Base-by-base conservation (phyloP, 2,113 vertebrate genomes). In the Amphiprion percula region DNA sequence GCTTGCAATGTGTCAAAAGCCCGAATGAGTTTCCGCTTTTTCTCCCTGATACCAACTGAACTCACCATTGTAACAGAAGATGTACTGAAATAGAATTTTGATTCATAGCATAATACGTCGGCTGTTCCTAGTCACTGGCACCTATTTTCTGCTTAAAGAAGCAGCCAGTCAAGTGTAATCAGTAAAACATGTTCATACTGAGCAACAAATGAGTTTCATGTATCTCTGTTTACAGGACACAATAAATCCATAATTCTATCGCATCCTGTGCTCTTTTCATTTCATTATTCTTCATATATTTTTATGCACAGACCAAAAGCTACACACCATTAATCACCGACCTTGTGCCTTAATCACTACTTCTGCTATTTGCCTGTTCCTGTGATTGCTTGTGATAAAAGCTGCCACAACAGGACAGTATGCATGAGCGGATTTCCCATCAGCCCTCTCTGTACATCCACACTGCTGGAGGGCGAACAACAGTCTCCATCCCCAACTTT, bases 291-390 rank as follows among this genome's bases (percentile, higher is more conserved):
- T 21, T 21, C 30, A 44, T 39, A 58, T 5, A 59, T 67, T 55
- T 60, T 49, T n/a, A 77, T 67, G 47, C 15, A 74, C 47, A 6
- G 26, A 63, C 54, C 62, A 60, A 39, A 74, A 66, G 70, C 52
- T 17, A 68, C 77, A 82, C 71, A 33, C 41, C 65, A 81, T 91
- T 93, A 88, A 91, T 88, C 83, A 88, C 72, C 65, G 60, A 39
- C 49, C 68, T 49, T 16, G 41, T 19, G 33, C 52, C 46, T 85
- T 81, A 79, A 80, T 85, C 53, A 49, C 59, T 21, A 49, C 59
- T 39, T 76, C 28, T 58, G 55, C 67, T 24, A 24, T 59, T 68
- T 17, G 68, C 64, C 74, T 24, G 62, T 21, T 26, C 16, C 71
- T 24, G 62, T 56, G 53, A 58, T 58, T 16, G 44, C 17, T 67